Base-by-base conservation (phyloP, 2,888 invertebrate genomes). In the Perizoma affinitatum region DNA sequence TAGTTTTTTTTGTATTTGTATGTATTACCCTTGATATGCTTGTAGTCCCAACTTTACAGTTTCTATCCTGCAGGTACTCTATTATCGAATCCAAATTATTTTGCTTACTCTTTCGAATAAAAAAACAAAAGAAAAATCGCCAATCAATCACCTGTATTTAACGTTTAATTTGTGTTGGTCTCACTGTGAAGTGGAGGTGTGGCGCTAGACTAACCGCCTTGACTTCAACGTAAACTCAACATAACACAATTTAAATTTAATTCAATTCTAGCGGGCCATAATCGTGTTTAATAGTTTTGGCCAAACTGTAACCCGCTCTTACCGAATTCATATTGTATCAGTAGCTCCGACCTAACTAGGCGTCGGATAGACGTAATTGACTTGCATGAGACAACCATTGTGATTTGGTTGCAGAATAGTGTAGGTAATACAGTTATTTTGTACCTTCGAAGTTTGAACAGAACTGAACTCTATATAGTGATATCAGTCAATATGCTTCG, bases 291-390 rank as follows among this genome's bases (percentile, higher is more conserved):
- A 79, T 78, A 84, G 83, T 84, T 79, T 82, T 73, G 74, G 73
- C 74, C 77, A 73, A 82, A 83, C 82, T 80, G 82, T 85, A 84
- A 79, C 80, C 83, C 70, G 76, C 73, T 80, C 75, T 78, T 78
- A 78, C 78, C 75, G 76, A 83, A 86, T 88, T 87, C 84, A 85
- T 86, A 85, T 87, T 88, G 86, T 86, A 86, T 86, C 83, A 78
- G 79, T 76, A 79, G 82, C 78, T 80, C 79, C 75, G 76, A 83
- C 79, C 82, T 87, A 91, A 90, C 88, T 75, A 80, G 88, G 84
- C 90, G 83, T 82, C 68, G 76, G 87, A 90, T 84, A 89, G 88
- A 86, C 88, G 62, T 91, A 90, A 90, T 91, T 91, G 89, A 88
- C 90, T 89, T 85, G 85, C 83, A 87, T 85, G 83, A 86, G 87